Evolutionary conservation across 23 tunicate genomes (phyloP).

Genomic region (Halocynthia aurantium): DNA sequence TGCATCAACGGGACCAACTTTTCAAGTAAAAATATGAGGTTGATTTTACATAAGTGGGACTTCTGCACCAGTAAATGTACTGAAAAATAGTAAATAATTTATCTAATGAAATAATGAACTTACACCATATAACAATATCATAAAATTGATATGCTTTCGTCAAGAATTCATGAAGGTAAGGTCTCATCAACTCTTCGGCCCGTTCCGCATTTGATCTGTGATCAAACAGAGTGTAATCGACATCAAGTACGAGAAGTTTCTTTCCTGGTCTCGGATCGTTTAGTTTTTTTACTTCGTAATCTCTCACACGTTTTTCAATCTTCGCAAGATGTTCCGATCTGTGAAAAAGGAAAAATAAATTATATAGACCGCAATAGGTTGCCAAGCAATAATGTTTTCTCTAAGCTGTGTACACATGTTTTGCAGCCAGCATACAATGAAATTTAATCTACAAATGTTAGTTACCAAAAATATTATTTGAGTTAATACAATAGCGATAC

Average conservation of each 20-base stretch:
- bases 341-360: neutral
- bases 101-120: slow-evolving; percentile 5
- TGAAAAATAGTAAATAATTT: neutral
- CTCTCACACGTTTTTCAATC: slow-evolving; percentile 58
- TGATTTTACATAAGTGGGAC: too few species aligned
- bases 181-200: slow-evolving; percentile 79
- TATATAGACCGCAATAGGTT: too few species aligned
- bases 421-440: too few species aligned
- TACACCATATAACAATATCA: slow-evolving; percentile 96
- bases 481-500: too few species aligned
- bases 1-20: too few species aligned
- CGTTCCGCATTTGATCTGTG: slow-evolving; percentile 89
- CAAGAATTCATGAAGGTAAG: slow-evolving; percentile 89
- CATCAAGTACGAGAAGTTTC: slow-evolving; percentile 82
- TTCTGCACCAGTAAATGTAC: too few species aligned
- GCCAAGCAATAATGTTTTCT: too few species aligned
- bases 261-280: slow-evolving; percentile 89
- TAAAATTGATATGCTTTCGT: slow-evolving; percentile 70
- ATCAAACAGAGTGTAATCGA: slow-evolving; percentile 92
- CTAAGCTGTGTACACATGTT: too few species aligned
- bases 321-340: slow-evolving; percentile 85
- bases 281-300: slow-evolving; percentile 50
- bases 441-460: too few species aligned
- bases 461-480: too few species aligned
- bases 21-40: too few species aligned